These are phyloP conservation scores for Acrocephalus arundinaceus DNA, from an alignment of 2,113 vertebrate genomes.

Conservation along the genomic window DNA sequence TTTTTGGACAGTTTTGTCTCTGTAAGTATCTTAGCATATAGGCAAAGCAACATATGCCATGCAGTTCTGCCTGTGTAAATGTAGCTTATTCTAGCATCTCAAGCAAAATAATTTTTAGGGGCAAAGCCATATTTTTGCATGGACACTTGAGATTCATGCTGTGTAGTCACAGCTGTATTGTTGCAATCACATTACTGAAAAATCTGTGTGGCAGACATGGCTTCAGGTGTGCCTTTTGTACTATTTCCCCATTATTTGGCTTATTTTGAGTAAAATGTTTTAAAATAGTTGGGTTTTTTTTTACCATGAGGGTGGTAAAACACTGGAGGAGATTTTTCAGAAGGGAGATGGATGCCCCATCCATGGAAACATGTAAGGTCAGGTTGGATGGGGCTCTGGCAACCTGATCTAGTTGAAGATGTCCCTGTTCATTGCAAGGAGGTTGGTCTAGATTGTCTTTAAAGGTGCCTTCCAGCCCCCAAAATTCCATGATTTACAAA, in stretches of 20 bases:
- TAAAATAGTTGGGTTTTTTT: neutral
- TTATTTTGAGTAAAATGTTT: neutral
- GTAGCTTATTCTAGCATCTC: neutral
- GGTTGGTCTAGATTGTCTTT: neutral
- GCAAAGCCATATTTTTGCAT: neutral
- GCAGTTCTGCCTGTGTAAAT: neutral
- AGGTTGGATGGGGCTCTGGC: neutral
- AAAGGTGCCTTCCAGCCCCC: neutral
- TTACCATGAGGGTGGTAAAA: neutral
- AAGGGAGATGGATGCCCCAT: neutral
- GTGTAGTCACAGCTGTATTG: neutral
- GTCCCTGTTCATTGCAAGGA: neutral
- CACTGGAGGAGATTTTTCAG: neutral
- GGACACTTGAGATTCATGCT: neutral
- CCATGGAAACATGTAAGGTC: neutral
- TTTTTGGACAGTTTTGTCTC: neutral
- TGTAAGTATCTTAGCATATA: neutral
- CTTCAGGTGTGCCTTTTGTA: neutral
- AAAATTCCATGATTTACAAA: neutral
- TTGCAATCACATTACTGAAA: neutral
- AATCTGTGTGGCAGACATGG: neutral
- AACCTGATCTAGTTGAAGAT: neutral
- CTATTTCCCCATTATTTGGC: neutral
- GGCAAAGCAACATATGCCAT: neutral
- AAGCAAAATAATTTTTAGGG: neutral